phyloP scores from a whole-genome alignment of 2,888 invertebrate species.

The Ophonus ardosiacus region DNA sequence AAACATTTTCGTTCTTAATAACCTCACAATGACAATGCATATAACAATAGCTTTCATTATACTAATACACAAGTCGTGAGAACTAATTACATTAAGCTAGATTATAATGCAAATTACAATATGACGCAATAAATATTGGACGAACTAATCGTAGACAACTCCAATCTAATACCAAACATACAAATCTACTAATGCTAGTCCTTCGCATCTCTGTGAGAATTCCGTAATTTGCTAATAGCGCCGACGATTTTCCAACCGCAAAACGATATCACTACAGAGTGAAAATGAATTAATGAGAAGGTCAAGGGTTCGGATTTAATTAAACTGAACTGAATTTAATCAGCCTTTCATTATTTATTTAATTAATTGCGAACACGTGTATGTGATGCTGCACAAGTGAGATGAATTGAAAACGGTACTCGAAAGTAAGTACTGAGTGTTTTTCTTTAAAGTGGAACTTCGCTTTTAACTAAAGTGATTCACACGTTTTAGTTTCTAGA shows the following conservation, averaged over 20 bases:
- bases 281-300: constrained; percentile 9
- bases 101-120: neutral
- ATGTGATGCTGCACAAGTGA: neutral
- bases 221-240: neutral
- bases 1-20: no score
- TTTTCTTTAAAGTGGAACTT: constrained; percentile 17
- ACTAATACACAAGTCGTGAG: neutral
- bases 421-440: neutral
- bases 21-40: neutral
- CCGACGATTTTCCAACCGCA: neutral
- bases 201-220: neutral
- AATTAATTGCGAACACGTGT: neutral
- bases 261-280: neutral
- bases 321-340: constrained; percentile 11
- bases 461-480: constrained; percentile 10
- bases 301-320: constrained; percentile 20
- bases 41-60: neutral
- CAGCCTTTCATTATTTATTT: constrained; percentile 22
- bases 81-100: neutral
- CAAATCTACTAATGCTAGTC: neutral
- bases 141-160: neutral
- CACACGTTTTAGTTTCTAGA: constrained; percentile 1
- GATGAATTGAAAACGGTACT: neutral
- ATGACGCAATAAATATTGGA: neutral
- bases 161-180: neutral